Evolutionary conservation across 2,797 vertebrate species (phyloP).

Genomic region (Cyclura pinguis): DNA sequence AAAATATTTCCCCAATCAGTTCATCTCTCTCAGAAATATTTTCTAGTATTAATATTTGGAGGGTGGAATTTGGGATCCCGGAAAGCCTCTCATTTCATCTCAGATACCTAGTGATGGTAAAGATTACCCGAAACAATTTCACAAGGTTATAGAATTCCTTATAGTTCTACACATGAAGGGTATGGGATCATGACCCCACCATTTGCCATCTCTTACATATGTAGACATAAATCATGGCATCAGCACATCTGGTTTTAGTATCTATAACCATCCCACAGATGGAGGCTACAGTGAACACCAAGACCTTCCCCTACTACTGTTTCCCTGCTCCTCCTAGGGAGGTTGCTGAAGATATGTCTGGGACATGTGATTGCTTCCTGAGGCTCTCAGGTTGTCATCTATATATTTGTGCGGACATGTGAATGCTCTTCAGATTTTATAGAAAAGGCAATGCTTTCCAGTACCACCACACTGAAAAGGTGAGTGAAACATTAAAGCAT

Average conservation of each 20-base stretch:
- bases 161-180: background rate
- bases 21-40: background rate
- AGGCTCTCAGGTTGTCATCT: too few relatives aligned
- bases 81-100: background rate
- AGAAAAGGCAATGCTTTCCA: background rate
- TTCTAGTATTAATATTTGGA: background rate
- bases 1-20: background rate
- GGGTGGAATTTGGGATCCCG: background rate
- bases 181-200: background rate
- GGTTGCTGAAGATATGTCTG: background rate
- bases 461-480: background rate
- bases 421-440: background rate
- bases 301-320: background rate
- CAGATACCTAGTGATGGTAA: background rate
- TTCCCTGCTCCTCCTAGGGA: background rate
- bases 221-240: background rate
- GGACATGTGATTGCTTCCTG: background rate
- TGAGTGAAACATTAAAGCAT: too few relatives aligned
- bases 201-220: background rate
- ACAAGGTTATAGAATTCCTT: background rate
- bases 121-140: background rate
- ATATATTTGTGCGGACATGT: background rate
- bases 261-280: background rate
- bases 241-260: background rate
- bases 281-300: too few relatives aligned